These are phyloP conservation scores for Ceyx melanurus DNA, from an alignment of 2,113 vertebrate genomes.

Conservation along the genomic window DNA sequence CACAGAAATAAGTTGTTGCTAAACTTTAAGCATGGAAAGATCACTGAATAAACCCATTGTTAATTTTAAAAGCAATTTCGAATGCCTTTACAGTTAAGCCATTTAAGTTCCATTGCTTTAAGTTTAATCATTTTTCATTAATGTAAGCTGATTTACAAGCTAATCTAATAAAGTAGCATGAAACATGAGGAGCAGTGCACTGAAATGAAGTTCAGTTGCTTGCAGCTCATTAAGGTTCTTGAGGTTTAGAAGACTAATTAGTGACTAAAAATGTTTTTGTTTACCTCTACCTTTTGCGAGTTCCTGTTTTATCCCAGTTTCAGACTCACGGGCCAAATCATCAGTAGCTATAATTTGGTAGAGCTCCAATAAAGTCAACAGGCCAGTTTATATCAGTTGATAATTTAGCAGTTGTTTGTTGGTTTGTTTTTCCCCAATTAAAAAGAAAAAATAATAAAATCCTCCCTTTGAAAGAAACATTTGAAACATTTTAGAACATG, in stretches of 20 bases:
- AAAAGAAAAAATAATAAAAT: background rate
- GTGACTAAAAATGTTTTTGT: constrained; percentile 45
- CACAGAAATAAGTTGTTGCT: background rate
- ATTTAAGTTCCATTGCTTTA: constrained; percentile 63
- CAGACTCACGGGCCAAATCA: background rate
- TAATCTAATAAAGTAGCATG: constrained; percentile 69
- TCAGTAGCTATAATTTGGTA: background rate
- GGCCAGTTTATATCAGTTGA: background rate
- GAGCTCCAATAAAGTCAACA: background rate
- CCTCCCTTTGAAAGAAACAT: background rate
- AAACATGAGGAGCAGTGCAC: constrained; percentile 48
- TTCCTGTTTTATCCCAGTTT: constrained; percentile 43
- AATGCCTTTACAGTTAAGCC: constrained; percentile 54
- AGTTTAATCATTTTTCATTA: constrained; percentile 65
- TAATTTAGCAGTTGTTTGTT: background rate
- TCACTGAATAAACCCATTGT: constrained; percentile 51
- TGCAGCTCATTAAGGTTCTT: constrained; percentile 55
- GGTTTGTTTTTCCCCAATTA: background rate
- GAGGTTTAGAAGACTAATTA: constrained; percentile 63
- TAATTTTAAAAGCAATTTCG: constrained; percentile 60
- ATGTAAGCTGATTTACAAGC: constrained; percentile 61
- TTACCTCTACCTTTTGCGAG: constrained; percentile 47
- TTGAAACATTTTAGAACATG: background rate
- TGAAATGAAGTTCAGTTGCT: constrained; percentile 53
- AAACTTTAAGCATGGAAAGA: constrained; percentile 34